Evolutionary conservation across 2,113 vertebrate genomes (phyloP).

Genomic region (Struthidea cinerea): DNA sequence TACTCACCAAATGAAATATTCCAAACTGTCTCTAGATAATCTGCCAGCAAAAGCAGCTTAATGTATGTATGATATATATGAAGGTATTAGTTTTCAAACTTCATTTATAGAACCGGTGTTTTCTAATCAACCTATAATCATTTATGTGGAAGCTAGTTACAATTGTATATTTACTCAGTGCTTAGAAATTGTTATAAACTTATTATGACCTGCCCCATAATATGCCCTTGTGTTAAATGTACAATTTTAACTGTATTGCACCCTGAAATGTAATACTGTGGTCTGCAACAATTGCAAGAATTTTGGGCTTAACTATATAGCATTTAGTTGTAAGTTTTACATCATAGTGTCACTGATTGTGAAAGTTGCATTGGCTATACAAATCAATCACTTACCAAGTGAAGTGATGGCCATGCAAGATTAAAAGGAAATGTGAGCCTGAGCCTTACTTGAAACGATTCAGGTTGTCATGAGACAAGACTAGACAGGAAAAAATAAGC

Average conservation of each 20-base stretch:
- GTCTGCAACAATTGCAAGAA: not conserved
- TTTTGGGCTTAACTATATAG: not conserved
- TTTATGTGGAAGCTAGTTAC: not conserved
- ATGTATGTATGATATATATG: not conserved
- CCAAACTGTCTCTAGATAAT: not conserved
- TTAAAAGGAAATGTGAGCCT: not conserved
- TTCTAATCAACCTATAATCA: not conserved
- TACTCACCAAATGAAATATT: not conserved
- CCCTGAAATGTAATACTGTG: not conserved
- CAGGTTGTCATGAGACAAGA: not conserved
- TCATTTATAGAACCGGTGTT: not conserved
- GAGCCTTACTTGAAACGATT: not conserved
- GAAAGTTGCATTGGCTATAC: not conserved
- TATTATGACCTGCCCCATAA: not conserved
- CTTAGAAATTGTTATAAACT: not conserved
- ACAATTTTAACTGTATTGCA: not conserved
- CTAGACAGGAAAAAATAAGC: not conserved
- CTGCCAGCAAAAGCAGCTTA: not conserved
- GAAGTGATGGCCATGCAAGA: not conserved
- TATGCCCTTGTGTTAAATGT: not conserved
- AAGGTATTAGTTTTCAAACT: not conserved
- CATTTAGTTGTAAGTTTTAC: not conserved
- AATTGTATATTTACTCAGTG: not conserved
- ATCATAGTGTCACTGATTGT: not conserved
- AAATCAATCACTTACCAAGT: not conserved